Percentiles rank a stretch among this genome's conserved stretches.
These are phyloP conservation scores for Chaenocephalus aceratus DNA, from an alignment of 2,113 vertebrate genomes.

Conservation along the genomic window DNA sequence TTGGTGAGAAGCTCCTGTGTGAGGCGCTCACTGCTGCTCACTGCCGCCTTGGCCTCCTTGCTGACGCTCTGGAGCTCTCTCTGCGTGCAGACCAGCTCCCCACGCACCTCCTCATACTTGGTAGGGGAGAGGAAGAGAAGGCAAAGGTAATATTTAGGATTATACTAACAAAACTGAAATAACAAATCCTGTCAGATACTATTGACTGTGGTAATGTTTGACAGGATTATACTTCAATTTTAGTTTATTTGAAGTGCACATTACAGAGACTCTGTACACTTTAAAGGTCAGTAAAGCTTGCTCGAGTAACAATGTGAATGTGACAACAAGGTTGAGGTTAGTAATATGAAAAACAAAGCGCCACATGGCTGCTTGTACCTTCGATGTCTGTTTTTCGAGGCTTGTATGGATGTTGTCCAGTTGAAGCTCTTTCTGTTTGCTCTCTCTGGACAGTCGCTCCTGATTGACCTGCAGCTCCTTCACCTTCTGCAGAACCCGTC, in stretches of 20 bases:
- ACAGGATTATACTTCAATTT: not conserved
- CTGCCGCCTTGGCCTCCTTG: slow-evolving; percentile 67
- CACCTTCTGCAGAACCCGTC: slow-evolving; percentile 81
- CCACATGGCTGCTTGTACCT: slow-evolving; percentile 69
- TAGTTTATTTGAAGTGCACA: too few relatives aligned
- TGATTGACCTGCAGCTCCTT: slow-evolving; percentile 83
- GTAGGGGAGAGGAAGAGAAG: not conserved
- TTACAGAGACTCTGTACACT: too few relatives aligned
- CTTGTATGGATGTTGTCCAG: slow-evolving; percentile 82
- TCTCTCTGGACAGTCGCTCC: slow-evolving; percentile 83
- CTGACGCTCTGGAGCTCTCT: slow-evolving; percentile 76
- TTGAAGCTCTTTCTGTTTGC: slow-evolving; percentile 86
- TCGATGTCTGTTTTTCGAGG: slow-evolving; percentile 83
- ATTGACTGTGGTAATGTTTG: not conserved
- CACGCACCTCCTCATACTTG: slow-evolving; percentile 80
- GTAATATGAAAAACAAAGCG: too few relatives aligned
- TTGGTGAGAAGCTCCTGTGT: slow-evolving; percentile 83
- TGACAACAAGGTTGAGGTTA: too few relatives aligned
- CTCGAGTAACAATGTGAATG: too few relatives aligned
- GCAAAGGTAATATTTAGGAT: not conserved
- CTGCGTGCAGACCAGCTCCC: slow-evolving; percentile 75
- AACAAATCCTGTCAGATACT: not conserved
- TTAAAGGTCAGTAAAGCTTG: too few relatives aligned
- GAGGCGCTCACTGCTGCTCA: slow-evolving; percentile 71
- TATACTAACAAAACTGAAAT: not conserved